Evolutionary conservation across 1,140 invertebrate species (phyloP), one percentile per base, ranked within the genome.

Genomic region (Drosophila sechellia): DNA sequence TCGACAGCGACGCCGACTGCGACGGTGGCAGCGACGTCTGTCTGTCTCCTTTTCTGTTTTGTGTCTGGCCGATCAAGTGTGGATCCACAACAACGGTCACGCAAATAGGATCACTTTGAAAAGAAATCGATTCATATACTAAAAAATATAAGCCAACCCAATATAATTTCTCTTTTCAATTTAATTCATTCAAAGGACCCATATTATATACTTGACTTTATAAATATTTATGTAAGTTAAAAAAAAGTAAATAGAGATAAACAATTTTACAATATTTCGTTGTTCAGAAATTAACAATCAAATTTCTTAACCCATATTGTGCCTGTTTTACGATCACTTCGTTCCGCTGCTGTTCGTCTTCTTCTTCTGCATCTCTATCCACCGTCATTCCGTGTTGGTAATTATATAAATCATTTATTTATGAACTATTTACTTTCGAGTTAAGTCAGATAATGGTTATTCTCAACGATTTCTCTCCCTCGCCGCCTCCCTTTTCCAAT

Each of bases 351-450:
- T 59, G 12, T 27, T 31, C 43, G 42, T 31, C 40, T 27, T 50
- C 12, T 20, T 31, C 37, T 49, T 37, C 27, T 40, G 20, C 31
- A 27, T 64, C 39, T 53, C 34, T 64, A 15, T 39, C 15, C 43
- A 10, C 25, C 20, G 15, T 27, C 45, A 64, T 57, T 61, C 27
- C 61, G 77, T 79, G 77, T 66, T 45, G 78, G 10, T 81, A 81
- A 76, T 79, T 83, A 84, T 63, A 63, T 61, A 66, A 83, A 83
- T 83, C 54, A 79, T 83, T 71, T 74, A 71, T 84, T 83, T 79
- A 69, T 83, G 73, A 83, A 80, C 78, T 80, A 80, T 80, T 80
- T 80, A 80, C 71, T 75, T 80, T 80, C 40, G 58, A 80, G 78
- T 80, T 80, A 71, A 59, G 59, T 25, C 65, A 55, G 49, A 46